These are phyloP conservation scores for Hemiprocne comata DNA, from an alignment of 2,113 vertebrate species.

Conservation along the genomic window DNA sequence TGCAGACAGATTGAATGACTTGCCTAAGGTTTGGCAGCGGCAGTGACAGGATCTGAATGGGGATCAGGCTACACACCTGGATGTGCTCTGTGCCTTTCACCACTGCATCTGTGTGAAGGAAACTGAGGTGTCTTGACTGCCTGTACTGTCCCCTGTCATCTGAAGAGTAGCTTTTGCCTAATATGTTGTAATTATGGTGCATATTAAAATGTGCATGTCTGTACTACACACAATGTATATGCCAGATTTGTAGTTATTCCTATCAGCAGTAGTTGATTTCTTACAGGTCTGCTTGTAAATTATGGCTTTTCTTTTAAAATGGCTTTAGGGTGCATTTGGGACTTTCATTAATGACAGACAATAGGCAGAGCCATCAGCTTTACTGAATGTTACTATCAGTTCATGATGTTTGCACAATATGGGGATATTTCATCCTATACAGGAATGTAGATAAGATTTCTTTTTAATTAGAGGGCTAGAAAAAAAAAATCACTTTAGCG, in stretches of 20 bases:
- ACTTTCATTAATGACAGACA: background rate
- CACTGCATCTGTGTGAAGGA: background rate
- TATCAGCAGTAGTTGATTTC: background rate
- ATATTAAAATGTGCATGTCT: background rate
- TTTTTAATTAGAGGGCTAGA: conserved; percentile 21
- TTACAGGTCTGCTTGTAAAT: background rate
- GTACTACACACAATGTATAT: too few species aligned
- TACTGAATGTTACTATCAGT: background rate
- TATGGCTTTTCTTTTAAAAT: background rate
- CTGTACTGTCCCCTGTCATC: background rate
- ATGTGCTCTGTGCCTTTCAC: background rate
- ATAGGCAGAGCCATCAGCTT: background rate
- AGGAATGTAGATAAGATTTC: background rate
- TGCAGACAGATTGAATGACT: background rate
- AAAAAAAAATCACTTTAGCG: background rate
- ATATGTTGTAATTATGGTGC: background rate
- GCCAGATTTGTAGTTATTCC: background rate
- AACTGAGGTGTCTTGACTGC: background rate
- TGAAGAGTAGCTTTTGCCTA: background rate
- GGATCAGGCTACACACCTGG: background rate
- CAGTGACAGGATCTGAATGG: background rate
- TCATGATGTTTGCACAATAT: background rate
- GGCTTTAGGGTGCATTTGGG: background rate
- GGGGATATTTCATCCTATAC: background rate
- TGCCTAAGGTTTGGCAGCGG: background rate